These are phyloP conservation scores for Eumeta japonica DNA, from an alignment of 1,140 invertebrate species.

Conservation along the genomic window DNA sequence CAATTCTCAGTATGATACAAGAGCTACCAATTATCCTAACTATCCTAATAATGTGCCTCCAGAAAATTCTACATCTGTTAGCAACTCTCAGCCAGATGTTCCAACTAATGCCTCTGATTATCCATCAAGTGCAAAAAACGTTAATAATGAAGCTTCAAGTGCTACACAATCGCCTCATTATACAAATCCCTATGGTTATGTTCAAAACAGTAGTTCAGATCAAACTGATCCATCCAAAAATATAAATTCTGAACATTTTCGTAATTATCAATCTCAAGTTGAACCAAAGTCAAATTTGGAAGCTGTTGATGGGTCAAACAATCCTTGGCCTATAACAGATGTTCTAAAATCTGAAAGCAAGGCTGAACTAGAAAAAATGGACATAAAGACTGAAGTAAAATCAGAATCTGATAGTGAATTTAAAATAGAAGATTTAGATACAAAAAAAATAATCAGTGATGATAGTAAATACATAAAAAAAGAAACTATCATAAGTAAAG, in stretches of 20 bases:
- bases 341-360: slow-evolving; percentile 47
- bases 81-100: too few species aligned
- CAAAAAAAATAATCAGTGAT: slow-evolving; percentile 61
- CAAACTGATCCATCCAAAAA: not conserved
- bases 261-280: slow-evolving; percentile 24
- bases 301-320: slow-evolving; percentile 38
- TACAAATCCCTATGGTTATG: slow-evolving; percentile 12
- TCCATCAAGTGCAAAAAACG: slow-evolving; percentile 6
- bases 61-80: too few species aligned
- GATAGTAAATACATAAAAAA: slow-evolving; percentile 35
- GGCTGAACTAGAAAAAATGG: slow-evolving; percentile 46
- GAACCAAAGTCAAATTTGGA: slow-evolving; percentile 42
- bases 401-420: slow-evolving; percentile 55
- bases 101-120: too few species aligned
- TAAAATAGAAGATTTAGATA: slow-evolving; percentile 62
- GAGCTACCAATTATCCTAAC: slow-evolving; percentile 32
- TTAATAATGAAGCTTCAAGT: not conserved
- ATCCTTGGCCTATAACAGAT: slow-evolving; percentile 42
- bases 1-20: slow-evolving; percentile 38
- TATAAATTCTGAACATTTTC: too few species aligned
- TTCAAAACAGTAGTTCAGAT: not conserved
- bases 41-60: slow-evolving; percentile 31
- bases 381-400: slow-evolving; percentile 49
- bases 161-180: not conserved
- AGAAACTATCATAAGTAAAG: slow-evolving; percentile 25